A percentile compares a stretch with the other conserved stretches of the same genome.
phyloP scores from a whole-genome alignment of 2,113 vertebrate genomes.

The Noctilio leporinus region DNA sequence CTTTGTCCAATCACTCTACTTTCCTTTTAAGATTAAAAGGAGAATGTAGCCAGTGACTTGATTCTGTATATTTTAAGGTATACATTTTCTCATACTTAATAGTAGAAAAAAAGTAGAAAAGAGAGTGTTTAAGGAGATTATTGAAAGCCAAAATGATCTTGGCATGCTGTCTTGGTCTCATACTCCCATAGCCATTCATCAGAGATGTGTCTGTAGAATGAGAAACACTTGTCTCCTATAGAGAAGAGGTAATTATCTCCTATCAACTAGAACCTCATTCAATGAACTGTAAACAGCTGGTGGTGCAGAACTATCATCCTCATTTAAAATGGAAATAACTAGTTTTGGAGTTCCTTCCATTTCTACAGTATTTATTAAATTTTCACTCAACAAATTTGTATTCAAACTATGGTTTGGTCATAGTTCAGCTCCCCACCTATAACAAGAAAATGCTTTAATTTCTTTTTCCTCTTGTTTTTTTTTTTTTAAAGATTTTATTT shows the following conservation, averaged over 20 bases:
- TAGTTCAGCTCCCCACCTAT: neutral
- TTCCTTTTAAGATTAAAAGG: constrained; percentile 14
- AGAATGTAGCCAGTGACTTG: neutral
- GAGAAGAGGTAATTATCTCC: constrained; percentile 49
- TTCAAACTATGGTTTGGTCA: constrained; percentile 41
- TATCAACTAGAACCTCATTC: constrained; percentile 40
- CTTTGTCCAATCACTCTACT: neutral
- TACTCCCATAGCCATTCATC: constrained; percentile 26
- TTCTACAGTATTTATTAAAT: constrained; percentile 28
- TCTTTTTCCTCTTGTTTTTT: neutral
- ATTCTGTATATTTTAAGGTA: constrained; percentile 30
- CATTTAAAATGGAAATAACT: constrained; percentile 57
- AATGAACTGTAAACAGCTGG: constrained; percentile 48
- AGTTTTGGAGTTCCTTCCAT: constrained; percentile 27
- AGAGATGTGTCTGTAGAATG: constrained; percentile 21
- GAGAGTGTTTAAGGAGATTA: constrained; percentile 39
- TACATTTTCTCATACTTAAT: constrained; percentile 41
- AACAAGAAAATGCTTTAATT: constrained; percentile 5
- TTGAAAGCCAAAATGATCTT: constrained; percentile 57
- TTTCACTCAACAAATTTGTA: constrained; percentile 18
- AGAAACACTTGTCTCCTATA: constrained; percentile 14
- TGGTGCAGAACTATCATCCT: constrained; percentile 28
- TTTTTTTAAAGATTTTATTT: no score
- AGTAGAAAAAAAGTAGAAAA: constrained; percentile 30
- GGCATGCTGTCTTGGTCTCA: constrained; percentile 27